A percentile compares a stretch with the other conserved stretches of the same genome.
Conservation (phyloP, 2,888 invertebrate species). For the Melieria crassipennis region DNA sequence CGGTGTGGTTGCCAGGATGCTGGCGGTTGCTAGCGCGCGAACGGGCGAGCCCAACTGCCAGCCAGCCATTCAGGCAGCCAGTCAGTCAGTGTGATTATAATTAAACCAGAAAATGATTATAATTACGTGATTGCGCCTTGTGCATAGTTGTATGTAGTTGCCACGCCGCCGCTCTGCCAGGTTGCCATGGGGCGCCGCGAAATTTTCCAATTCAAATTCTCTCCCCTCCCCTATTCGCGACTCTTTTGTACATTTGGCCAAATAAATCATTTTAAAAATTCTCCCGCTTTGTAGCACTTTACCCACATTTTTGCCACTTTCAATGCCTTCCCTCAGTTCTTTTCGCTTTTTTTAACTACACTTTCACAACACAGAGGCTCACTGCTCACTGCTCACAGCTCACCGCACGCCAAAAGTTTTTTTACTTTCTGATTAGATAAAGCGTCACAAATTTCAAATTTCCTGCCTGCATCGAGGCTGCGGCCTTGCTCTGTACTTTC, state of each 20-base stretch:
- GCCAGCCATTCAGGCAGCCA: conserved; percentile 38
- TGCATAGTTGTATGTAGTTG: background rate
- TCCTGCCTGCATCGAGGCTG: conserved; percentile 1
- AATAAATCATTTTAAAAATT: background rate
- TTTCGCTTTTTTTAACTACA: background rate
- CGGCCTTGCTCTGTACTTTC: conserved; percentile 25
- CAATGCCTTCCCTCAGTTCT: background rate
- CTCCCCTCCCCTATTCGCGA: background rate
- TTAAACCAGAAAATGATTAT: conserved; percentile 46
- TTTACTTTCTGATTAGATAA: conserved; percentile 9
- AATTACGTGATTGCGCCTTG: conserved; percentile 44
- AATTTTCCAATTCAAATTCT: background rate
- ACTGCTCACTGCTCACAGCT: background rate
- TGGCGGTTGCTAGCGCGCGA: conserved; percentile 14
- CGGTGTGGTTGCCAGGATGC: conserved; percentile 4
- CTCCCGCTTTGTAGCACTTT: background rate
- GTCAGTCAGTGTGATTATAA: conserved; percentile 53
- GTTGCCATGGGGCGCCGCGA: conserved; percentile 13
- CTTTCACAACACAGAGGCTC: background rate
- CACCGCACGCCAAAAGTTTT: background rate
- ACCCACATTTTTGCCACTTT: conserved; percentile 1
- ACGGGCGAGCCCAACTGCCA: background rate
- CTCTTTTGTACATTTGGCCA: background rate
- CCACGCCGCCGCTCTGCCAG: background rate
- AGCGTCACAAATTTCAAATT: conserved; percentile 22